phyloP scores from a whole-genome alignment of 2,888 invertebrate genomes.

The Gryllus longicercus region DNA sequence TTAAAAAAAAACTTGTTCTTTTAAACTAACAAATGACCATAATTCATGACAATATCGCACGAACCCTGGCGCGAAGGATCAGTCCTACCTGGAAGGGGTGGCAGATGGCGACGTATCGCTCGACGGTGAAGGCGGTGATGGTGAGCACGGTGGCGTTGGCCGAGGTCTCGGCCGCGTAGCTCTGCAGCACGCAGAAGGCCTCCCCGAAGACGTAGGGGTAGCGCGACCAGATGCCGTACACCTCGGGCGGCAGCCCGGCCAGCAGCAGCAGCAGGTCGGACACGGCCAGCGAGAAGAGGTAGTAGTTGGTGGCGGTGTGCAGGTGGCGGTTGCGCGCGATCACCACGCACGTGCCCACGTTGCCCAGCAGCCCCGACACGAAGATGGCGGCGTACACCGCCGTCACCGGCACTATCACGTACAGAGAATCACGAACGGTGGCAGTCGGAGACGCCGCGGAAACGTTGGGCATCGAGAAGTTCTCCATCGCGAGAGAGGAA shows the following conservation, averaged over 20 bases:
- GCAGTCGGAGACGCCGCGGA: conserved; percentile 79
- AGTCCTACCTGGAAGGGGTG: conserved; percentile 61
- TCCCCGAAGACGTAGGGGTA: conserved; percentile 77
- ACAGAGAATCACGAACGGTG: conserved; percentile 60
- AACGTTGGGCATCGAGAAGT: conserved; percentile 60
- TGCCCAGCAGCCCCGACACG: conserved; percentile 70
- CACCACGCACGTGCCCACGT: conserved; percentile 74
- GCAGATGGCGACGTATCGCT: conserved; percentile 58
- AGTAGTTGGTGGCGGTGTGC: conserved; percentile 83
- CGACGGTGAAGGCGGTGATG: conserved; percentile 63
- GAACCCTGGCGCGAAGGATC: background rate
- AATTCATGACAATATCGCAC: too few relatives aligned
- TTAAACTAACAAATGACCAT: too few relatives aligned
- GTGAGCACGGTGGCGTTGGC: conserved; percentile 49
- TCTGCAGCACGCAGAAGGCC: conserved; percentile 46
- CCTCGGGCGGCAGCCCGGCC: conserved; percentile 76
- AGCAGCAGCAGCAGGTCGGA: conserved; percentile 70
- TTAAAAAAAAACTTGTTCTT: too few relatives aligned
- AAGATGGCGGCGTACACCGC: conserved; percentile 66
- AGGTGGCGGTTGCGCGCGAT: conserved; percentile 72
- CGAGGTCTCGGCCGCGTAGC: conserved; percentile 60
- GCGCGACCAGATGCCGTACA: conserved; percentile 70
- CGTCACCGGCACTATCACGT: conserved; percentile 63
- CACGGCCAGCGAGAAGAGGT: conserved; percentile 73
- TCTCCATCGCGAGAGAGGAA: background rate